Evolutionary conservation across 2,113 vertebrate genomes (phyloP).

Genomic region (Bubo scandiacus): DNA sequence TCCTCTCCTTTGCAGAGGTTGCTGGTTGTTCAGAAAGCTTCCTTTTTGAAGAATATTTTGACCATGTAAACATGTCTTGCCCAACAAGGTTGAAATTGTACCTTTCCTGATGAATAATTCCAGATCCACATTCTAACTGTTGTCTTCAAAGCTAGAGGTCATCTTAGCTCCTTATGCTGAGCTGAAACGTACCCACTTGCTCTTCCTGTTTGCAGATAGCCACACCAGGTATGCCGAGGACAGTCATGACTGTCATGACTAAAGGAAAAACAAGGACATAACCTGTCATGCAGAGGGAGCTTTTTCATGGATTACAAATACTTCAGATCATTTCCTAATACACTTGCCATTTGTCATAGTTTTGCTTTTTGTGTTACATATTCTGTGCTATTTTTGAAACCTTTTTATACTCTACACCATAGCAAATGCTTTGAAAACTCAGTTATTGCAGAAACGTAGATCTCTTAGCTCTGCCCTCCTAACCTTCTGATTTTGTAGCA

Average conservation of each 20-base stretch:
- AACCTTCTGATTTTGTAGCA: background rate
- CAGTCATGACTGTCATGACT: background rate
- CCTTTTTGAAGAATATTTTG: background rate
- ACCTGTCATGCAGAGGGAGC: background rate
- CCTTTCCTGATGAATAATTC: background rate
- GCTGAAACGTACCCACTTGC: background rate
- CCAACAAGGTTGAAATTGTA: background rate
- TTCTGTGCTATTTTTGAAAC: background rate
- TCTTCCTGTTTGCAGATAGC: background rate
- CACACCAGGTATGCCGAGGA: background rate
- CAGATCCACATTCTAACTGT: background rate
- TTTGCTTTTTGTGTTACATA: background rate
- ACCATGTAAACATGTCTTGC: accelerated
- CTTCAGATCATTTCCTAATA: background rate
- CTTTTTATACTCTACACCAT: background rate
- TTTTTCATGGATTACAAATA: background rate
- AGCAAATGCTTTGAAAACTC: background rate
- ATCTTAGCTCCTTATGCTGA: background rate
- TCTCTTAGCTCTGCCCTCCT: background rate
- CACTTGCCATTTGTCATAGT: background rate
- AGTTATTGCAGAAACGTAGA: background rate
- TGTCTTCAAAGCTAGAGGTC: background rate
- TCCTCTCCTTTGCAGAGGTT: background rate
- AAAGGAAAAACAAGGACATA: background rate
- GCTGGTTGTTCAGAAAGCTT: background rate